phyloP scores from a whole-genome alignment of 2,888 invertebrate species.

The Euclidia mi region DNA sequence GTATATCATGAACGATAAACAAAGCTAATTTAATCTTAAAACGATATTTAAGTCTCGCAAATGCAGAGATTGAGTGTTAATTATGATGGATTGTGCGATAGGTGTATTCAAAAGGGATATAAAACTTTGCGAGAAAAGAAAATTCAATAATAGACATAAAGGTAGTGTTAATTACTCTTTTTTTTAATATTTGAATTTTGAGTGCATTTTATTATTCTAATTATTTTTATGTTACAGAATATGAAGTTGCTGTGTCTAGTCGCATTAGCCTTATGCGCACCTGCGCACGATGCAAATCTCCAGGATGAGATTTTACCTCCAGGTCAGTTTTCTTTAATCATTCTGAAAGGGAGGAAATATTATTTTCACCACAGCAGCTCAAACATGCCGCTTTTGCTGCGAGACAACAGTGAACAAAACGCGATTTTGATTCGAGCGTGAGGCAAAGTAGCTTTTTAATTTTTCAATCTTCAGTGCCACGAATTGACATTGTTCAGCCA shows the following conservation, averaged over 20 bases:
- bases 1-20: conserved; percentile 10
- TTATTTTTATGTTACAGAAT: conserved; percentile 40
- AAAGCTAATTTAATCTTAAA: too few species aligned
- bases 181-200: neutral
- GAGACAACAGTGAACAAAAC: too few species aligned
- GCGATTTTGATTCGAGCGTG: too few species aligned
- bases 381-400: too few species aligned
- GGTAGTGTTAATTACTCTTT: conserved; percentile 1
- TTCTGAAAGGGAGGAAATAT: too few species aligned
- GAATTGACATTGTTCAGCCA: too few species aligned
- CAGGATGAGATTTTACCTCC: conserved; percentile 19
- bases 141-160: neutral
- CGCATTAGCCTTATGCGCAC: conserved; percentile 34
- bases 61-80: conserved; percentile 35
- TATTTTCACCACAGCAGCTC: too few species aligned
- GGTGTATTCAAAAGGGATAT: conserved; percentile 10
- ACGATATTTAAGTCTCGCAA: conserved; percentile 30
- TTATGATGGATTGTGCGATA: conserved; percentile 36
- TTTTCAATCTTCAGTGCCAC: too few species aligned
- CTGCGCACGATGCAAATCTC: conserved; percentile 29
- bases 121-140: conserved; percentile 2
- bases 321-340: conserved; percentile 34
- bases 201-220: too few species aligned
- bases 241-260: conserved; percentile 45
- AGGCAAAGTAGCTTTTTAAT: too few species aligned